These are phyloP conservation scores for Perizoma affinitatum DNA, from an alignment of 2,888 invertebrate genomes.

Conservation along the genomic window DNA sequence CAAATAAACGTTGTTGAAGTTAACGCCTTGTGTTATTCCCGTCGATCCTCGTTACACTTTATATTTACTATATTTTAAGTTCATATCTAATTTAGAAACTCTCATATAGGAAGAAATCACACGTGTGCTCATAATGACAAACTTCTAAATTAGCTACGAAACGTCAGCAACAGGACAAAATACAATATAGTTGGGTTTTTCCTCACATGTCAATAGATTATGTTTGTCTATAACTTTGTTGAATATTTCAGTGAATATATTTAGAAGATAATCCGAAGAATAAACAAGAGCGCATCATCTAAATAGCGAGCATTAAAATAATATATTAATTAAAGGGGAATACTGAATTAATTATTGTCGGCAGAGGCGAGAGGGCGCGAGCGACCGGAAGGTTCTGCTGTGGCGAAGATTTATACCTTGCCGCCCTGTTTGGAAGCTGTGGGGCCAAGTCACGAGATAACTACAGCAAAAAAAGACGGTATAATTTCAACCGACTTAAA, in stretches of 20 bases:
- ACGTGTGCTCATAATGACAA: no score
- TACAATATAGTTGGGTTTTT: no score
- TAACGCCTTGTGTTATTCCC: no score
- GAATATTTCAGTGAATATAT: not conserved
- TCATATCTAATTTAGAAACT: no score
- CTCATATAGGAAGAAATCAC: no score
- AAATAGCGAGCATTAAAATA: slow-evolving; percentile 46
- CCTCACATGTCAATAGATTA: no score
- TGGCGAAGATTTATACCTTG: slow-evolving; percentile 60
- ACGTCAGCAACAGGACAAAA: no score
- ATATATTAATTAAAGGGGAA: slow-evolving; percentile 58
- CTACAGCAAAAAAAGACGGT: not conserved
- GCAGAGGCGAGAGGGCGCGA: slow-evolving; percentile 46
- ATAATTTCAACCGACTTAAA: not conserved
- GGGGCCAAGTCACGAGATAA: slow-evolving; percentile 25
- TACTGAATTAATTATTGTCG: slow-evolving; percentile 59
- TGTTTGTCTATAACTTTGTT: not conserved
- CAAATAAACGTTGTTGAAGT: no score
- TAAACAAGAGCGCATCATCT: slow-evolving; percentile 24
- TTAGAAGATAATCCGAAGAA: slow-evolving; percentile 22
- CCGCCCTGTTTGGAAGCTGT: slow-evolving; percentile 30
- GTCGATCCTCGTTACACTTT: no score
- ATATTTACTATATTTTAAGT: no score
- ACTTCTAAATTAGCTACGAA: no score
- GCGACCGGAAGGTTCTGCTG: slow-evolving; percentile 53